phyloP scores from a whole-genome alignment of 2,113 vertebrate species.

The Galeopterus variegatus region DNA sequence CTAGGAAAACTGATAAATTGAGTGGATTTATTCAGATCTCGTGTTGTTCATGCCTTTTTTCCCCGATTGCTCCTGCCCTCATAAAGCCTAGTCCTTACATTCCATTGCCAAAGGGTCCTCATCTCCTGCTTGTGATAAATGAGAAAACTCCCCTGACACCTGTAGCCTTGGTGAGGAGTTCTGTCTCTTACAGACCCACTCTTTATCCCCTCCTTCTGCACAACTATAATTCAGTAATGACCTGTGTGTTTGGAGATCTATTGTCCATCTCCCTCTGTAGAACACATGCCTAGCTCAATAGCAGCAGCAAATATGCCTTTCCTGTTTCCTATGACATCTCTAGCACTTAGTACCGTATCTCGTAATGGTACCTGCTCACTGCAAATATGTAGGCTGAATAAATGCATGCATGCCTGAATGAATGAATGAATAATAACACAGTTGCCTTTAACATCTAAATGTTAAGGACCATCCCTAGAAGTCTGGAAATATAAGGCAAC shows the following conservation, averaged over 20 bases:
- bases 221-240: neutral
- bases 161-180: neutral
- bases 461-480: neutral
- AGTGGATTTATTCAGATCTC: neutral
- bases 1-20: neutral
- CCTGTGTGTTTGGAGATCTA: neutral
- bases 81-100: neutral
- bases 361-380: neutral
- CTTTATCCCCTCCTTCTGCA: neutral
- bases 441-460: neutral
- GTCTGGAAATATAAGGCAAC: neutral
- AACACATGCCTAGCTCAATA: neutral
- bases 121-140: neutral
- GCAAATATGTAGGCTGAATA: neutral
- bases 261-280: neutral
- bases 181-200: neutral
- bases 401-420: neutral
- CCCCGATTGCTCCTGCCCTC: neutral
- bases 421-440: neutral
- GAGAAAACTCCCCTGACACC: neutral
- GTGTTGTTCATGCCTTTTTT: neutral
- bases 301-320: neutral
- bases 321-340: neutral
- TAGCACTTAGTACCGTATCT: neutral
- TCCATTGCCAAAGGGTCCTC: neutral